Conservation (phyloP, 2,797 vertebrate species). For the Denticeps clupeoides region DNA sequence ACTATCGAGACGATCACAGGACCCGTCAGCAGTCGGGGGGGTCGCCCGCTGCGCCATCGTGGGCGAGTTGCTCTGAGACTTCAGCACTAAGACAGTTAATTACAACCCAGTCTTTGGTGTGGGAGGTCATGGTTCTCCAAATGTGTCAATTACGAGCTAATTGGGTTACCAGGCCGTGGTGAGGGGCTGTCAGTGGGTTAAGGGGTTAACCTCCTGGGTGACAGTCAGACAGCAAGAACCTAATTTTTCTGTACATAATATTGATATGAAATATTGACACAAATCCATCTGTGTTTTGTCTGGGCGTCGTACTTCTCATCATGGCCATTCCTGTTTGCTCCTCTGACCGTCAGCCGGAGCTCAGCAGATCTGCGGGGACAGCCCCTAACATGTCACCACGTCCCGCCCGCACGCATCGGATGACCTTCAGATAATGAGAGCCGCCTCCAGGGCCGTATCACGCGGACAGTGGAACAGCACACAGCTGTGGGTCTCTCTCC, state of each 20-base stretch:
- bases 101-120: slow-evolving; percentile 59
- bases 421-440: slow-evolving; percentile 44
- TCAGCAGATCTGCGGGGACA: slow-evolving; percentile 30
- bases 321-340: slow-evolving; percentile 11
- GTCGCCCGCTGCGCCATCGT: too few species aligned
- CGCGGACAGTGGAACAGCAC: slow-evolving; percentile 26
- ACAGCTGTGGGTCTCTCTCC: slow-evolving; percentile 21
- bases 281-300: too few species aligned
- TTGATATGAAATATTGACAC: too few species aligned
- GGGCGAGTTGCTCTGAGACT: too few species aligned
- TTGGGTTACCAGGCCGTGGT: slow-evolving; percentile 52
- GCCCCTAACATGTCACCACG: slow-evolving; percentile 38
- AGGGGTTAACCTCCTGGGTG: too few species aligned
- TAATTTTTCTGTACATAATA: too few species aligned
- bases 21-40: too few species aligned
- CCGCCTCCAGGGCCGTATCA: slow-evolving; percentile 29
- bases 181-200: slow-evolving; percentile 29
- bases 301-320: too few species aligned
- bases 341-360: slow-evolving; percentile 26
- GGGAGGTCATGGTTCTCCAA: slow-evolving; percentile 76
- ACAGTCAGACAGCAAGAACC: too few species aligned
- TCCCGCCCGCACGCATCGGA: slow-evolving; percentile 30
- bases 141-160: slow-evolving; percentile 74
- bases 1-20: too few species aligned
- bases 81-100: slow-evolving; percentile 77